These are phyloP conservation scores for Alexandromys fortis DNA, from an alignment of 2,113 vertebrate genomes.

Conservation along the genomic window DNA sequence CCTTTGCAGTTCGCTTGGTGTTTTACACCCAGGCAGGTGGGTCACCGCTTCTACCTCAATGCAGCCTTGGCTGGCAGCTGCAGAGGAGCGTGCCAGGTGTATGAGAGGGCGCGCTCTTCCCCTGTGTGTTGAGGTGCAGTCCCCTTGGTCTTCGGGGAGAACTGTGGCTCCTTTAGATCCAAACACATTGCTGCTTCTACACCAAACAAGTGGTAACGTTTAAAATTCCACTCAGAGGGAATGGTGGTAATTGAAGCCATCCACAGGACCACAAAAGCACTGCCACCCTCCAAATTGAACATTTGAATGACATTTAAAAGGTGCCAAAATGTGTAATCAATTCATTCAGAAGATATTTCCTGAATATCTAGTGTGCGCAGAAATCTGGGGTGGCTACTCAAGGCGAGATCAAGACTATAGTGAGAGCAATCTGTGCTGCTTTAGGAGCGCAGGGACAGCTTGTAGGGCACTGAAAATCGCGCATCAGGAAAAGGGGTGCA, in stretches of 20 bases:
- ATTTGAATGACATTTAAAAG: conserved; percentile 77
- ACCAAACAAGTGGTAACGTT: conserved; percentile 73
- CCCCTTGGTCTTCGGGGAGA: background rate
- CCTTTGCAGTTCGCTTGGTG: background rate
- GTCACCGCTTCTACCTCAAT: background rate
- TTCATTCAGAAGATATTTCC: conserved; percentile 74
- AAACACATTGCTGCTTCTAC: background rate
- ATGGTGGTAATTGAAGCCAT: conserved; percentile 77
- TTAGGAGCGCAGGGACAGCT: background rate
- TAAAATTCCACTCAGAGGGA: conserved; percentile 74
- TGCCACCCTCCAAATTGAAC: conserved; percentile 63
- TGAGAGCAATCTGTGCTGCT: background rate
- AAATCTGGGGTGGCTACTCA: background rate
- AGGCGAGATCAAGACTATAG: background rate
- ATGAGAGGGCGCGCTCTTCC: background rate
- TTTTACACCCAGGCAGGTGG: background rate
- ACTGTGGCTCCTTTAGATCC: background rate
- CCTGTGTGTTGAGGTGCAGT: background rate
- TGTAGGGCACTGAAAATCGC: background rate
- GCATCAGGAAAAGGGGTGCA: background rate
- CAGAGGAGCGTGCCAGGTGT: background rate
- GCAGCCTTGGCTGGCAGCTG: background rate
- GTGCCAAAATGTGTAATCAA: conserved; percentile 77
- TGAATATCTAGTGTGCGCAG: conserved; percentile 19
- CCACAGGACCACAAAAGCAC: conserved; percentile 62